Evolutionary conservation across 2,888 invertebrate species (phyloP), one percentile per base, ranked within the genome.

Genomic region (Lampropteryx suffumata): DNA sequence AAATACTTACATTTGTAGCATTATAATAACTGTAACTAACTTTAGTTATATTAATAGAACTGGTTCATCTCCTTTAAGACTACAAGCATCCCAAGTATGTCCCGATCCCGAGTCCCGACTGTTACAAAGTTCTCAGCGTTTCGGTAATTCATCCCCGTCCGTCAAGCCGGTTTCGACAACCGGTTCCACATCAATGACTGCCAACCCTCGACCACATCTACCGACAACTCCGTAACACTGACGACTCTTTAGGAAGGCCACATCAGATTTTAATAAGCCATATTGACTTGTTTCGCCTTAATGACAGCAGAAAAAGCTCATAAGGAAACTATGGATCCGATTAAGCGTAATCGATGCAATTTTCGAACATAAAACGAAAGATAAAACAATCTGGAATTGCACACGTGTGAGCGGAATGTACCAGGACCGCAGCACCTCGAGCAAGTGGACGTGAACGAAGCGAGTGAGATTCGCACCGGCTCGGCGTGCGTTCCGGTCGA

Each of bases 401-500:
- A 78, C 81, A 79, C 80, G 81, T 82, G 81, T 74, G 80, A 82
- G 74, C 48, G 79, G 81, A 79, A 81, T 82, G 82, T 80, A 84
- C 82, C 73, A 82, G 81, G 85, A 82, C 71, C 76, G 74, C 82
- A 85, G 76, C 74, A 78, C 62, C 69, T 77, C 76, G 79, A 71
- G 67, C 47, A 47, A 52, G 67, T 74, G 73, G 56, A 57, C 43
- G 47, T 50, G 50, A 40, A 46, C 49, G 54, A 36, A 44, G 34
- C 47, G 47, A 73, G 74, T 72, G 77, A 78, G 81, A 81, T 82
- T 82, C 79, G 77, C 80, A 75, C 83, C 77, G 71, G 78, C 79
- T 78, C 79, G 79, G 81, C 79, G 83, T 79, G 81, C 89, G 88
- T 88, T 87, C 85, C 88, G 90, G 90, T 90, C 90, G 90, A 79